These are phyloP conservation scores for Pogonocherus hispidulus DNA, from an alignment of 2,888 invertebrate species.

Conservation along the genomic window DNA sequence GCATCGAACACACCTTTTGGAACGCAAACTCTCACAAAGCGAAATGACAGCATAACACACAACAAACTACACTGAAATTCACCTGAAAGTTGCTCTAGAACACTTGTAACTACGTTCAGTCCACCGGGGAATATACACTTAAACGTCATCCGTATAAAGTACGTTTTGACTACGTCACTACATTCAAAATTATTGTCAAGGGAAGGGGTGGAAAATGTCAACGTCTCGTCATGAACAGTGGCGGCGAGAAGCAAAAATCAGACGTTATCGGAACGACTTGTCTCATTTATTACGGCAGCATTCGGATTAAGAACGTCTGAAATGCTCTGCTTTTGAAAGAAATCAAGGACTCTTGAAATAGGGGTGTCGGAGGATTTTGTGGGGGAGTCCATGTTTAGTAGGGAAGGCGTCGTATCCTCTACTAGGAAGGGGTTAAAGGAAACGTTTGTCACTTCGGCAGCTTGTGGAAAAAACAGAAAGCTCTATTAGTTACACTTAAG, in stretches of 20 bases:
- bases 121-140: slow-evolving; percentile 55
- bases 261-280: slow-evolving; percentile 27
- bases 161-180: slow-evolving; percentile 22
- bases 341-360: slow-evolving; percentile 65
- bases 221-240: background rate
- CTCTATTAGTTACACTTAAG: slow-evolving; percentile 23
- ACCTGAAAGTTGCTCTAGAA: slow-evolving; percentile 28
- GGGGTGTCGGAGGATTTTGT: slow-evolving; percentile 57
- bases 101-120: slow-evolving; percentile 56
- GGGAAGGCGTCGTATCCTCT: slow-evolving; percentile 63
- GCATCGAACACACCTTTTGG: background rate
- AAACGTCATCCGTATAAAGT: background rate
- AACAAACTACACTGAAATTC: slow-evolving; percentile 19
- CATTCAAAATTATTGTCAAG: slow-evolving; percentile 45
- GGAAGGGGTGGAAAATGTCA: slow-evolving; percentile 20
- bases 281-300: background rate
- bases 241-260: slow-evolving; percentile 33
- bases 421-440: slow-evolving; percentile 67
- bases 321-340: slow-evolving; percentile 59
- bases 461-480: slow-evolving; percentile 59
- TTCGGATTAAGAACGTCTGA: slow-evolving; percentile 5
- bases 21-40: background rate
- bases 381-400: slow-evolving; percentile 60
- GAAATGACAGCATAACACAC: background rate
- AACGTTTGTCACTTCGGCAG: slow-evolving; percentile 62